Conservation (phyloP, 1,140 invertebrate species). For the Drosophila cardini region DNA sequence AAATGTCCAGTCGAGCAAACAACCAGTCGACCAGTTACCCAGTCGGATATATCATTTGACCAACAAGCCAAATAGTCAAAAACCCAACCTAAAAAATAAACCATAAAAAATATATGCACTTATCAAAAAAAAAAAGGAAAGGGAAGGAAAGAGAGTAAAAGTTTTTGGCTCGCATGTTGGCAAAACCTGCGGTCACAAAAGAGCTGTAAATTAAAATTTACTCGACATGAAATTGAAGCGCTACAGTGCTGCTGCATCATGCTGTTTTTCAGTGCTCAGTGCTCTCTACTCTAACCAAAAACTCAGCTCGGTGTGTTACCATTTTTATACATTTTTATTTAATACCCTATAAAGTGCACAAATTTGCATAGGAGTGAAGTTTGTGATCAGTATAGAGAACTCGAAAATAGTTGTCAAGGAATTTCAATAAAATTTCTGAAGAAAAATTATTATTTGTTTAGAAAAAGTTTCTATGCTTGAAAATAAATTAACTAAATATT, state of each 20-base stretch:
- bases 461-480: too few species aligned
- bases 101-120: constrained; percentile 18
- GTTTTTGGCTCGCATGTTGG: constrained; percentile 69
- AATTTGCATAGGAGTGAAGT: too few species aligned
- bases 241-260: constrained; percentile 11
- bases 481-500: too few species aligned
- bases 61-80: constrained; percentile 59
- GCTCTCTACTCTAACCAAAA: too few species aligned
- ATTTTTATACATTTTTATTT: constrained; percentile 16
- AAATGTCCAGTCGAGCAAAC: constrained; percentile 24
- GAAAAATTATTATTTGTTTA: too few species aligned
- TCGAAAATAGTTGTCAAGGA: too few species aligned
- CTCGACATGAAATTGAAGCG: constrained; percentile 79
- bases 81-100: constrained; percentile 40
- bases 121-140: not conserved
- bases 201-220: constrained; percentile 82
- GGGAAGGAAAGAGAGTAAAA: constrained; percentile 40
- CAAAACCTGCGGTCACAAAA: constrained; percentile 75
- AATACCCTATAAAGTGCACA: not conserved
- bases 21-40: constrained; percentile 3
- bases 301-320: not conserved
- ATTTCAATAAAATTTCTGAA: too few species aligned
- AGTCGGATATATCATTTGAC: constrained; percentile 73
- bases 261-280: constrained; percentile 12
- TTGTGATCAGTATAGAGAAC: too few species aligned